Percentiles rank a stretch among this genome's conserved stretches.
These are phyloP conservation scores for Sarcophaga caerulescens DNA, from an alignment of 2,888 invertebrate genomes.

Conservation along the genomic window DNA sequence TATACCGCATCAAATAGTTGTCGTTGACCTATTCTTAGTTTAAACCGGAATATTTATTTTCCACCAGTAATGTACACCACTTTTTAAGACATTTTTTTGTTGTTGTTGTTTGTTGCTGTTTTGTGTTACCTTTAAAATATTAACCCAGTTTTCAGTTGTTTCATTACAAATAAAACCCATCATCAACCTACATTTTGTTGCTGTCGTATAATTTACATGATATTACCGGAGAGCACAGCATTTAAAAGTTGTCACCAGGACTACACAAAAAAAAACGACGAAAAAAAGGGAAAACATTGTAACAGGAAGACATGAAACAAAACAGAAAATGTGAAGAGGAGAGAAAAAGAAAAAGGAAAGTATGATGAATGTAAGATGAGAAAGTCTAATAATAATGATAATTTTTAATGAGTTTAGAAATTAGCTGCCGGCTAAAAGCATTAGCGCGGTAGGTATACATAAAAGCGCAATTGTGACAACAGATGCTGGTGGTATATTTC, in stretches of 20 bases:
- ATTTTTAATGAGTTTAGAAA: slow-evolving; percentile 34
- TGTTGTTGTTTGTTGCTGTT: not conserved
- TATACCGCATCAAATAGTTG: no score
- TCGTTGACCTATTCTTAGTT: no score
- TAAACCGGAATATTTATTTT: no score
- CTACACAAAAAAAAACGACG: not conserved
- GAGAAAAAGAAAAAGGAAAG: slow-evolving; percentile 1
- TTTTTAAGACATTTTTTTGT: not conserved
- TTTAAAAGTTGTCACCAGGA: slow-evolving; percentile 39
- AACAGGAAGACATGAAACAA: not conserved
- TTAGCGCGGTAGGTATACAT: no score
- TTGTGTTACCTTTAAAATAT: slow-evolving; percentile 34
- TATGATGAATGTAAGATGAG: not conserved
- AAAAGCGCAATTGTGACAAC: no score
- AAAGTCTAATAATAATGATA: slow-evolving; percentile 16
- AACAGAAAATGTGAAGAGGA: no score
- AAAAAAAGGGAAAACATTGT: not conserved
- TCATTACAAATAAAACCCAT: slow-evolving; percentile 18
- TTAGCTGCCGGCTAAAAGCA: not conserved
- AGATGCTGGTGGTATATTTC: no score
- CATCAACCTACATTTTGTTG: slow-evolving; percentile 56
- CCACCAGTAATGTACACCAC: not conserved
- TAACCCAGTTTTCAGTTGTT: slow-evolving; percentile 58
- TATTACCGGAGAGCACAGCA: slow-evolving; percentile 15
- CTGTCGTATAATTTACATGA: not conserved